These are phyloP conservation scores for Ailurus styani DNA, from an alignment of 2,113 vertebrate genomes.

Conservation along the genomic window DNA sequence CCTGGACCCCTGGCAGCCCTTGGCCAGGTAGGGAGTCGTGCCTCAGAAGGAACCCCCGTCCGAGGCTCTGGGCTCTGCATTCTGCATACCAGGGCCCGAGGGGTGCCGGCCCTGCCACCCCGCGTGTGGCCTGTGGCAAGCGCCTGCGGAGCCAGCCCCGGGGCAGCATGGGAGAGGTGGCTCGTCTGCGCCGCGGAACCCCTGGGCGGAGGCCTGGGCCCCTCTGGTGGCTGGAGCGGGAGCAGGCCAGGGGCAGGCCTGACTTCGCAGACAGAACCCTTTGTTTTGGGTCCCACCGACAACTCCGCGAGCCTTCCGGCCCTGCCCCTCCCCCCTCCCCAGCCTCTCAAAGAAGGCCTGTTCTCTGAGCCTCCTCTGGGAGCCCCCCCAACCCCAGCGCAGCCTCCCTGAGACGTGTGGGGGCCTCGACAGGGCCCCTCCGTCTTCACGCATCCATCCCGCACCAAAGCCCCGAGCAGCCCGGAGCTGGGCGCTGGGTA, in stretches of 20 bases:
- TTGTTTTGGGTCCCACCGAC: neutral
- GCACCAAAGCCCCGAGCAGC: neutral
- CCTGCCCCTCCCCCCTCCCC: neutral
- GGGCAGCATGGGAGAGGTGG: neutral
- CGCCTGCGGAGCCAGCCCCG: neutral
- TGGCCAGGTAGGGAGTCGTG: neutral
- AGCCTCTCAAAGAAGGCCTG: constrained; percentile 45
- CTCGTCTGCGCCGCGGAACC: neutral
- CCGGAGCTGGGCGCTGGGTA: neutral
- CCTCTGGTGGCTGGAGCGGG: neutral
- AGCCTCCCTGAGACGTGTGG: neutral
- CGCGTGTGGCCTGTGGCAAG: too few species aligned
- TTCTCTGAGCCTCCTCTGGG: neutral
- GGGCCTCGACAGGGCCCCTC: neutral
- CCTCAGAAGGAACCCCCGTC: neutral
- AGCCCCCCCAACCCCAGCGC: fast-evolving
- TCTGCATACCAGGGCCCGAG: neutral
- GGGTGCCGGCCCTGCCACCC: neutral
- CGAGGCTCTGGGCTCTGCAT: neutral
- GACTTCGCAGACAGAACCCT: neutral
- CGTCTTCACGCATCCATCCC: neutral
- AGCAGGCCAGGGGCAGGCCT: neutral
- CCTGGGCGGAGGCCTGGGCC: neutral
- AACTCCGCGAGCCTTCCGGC: neutral
- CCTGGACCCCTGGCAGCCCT: neutral